A percentile compares a stretch with the other conserved stretches of the same genome.
phyloP scores from a whole-genome alignment of 2,797 vertebrate species.

The Setipinna tenuifilis region DNA sequence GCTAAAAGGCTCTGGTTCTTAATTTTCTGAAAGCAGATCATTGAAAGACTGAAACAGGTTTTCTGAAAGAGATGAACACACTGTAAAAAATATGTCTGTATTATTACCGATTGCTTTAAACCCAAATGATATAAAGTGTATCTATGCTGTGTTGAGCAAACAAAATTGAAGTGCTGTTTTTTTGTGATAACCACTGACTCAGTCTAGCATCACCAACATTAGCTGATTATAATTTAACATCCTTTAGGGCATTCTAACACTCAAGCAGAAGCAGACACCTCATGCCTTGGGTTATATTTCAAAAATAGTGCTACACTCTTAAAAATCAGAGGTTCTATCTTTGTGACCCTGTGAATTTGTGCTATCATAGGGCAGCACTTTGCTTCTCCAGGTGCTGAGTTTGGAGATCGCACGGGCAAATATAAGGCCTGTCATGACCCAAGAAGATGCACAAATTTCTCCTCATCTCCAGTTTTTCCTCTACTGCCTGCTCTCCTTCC shows the following conservation, averaged over 20 bases:
- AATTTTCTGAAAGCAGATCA: neutral
- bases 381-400: neutral
- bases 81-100: neutral
- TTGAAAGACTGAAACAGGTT: neutral
- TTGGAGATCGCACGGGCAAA: neutral
- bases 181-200: neutral
- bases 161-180: neutral
- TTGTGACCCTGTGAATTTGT: conserved; percentile 3
- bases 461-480: neutral
- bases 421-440: neutral
- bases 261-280: neutral
- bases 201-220: neutral
- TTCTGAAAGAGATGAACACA: neutral
- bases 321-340: neutral
- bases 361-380: conserved; percentile 4
- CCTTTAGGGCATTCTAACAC: neutral
- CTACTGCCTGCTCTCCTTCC: neutral
- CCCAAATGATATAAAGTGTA: no score
- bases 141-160: neutral
- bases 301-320: neutral
- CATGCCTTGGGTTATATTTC: neutral
- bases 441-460: neutral
- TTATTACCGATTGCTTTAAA: neutral
- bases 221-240: neutral
- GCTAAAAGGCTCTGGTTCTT: neutral